phyloP scores from a whole-genome alignment of 2,888 invertebrate genomes.

The Lasioglossum oenotherae region DNA sequence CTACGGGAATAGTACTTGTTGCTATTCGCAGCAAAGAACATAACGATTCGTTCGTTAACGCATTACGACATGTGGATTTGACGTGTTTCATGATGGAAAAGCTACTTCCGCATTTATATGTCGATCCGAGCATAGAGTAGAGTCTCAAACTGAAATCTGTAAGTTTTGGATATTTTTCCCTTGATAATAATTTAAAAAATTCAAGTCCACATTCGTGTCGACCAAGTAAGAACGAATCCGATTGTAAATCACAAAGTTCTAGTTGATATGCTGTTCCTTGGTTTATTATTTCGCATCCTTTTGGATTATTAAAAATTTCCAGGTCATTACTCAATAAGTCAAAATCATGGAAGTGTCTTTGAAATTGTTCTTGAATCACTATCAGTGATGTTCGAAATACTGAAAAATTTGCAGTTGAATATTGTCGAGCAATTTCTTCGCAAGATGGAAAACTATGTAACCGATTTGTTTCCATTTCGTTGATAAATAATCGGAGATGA shows the following conservation, averaged over 20 bases:
- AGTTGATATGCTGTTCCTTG: neutral
- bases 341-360: neutral
- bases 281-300: neutral
- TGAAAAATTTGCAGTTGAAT: neutral
- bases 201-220: neutral
- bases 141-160: neutral
- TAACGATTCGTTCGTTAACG: neutral
- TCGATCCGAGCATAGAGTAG: neutral
- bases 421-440: neutral
- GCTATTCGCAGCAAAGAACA: neutral
- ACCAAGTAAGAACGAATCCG: neutral
- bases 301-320: neutral
- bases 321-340: neutral
- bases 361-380: neutral
- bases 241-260: neutral
- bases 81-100: neutral
- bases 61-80: neutral
- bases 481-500: neutral
- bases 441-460: neutral
- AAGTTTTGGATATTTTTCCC: neutral
- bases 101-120: neutral
- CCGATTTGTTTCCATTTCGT: neutral
- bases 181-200: slow-evolving; percentile 8
- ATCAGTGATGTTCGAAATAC: neutral
- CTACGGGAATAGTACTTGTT: neutral